These are phyloP conservation scores for Myotis vivesi DNA, from an alignment of 2,797 vertebrate species.

Conservation along the genomic window DNA sequence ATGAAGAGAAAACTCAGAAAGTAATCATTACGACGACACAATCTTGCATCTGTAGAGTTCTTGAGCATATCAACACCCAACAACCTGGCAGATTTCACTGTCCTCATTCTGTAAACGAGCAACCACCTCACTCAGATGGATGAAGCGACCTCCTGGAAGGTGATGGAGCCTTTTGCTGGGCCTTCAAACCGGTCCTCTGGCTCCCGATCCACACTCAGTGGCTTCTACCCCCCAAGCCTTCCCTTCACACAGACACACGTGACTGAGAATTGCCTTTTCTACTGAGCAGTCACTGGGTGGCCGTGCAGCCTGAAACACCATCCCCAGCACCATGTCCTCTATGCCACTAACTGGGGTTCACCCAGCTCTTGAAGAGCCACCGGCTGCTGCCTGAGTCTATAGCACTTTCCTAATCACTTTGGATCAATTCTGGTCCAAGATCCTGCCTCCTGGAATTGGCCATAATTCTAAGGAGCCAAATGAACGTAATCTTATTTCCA, in stretches of 20 bases:
- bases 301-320: background rate
- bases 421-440: background rate
- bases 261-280: background rate
- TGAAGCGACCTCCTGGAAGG: background rate
- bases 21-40: background rate
- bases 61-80: background rate
- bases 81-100: background rate
- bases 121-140: background rate
- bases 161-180: background rate
- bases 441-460: background rate
- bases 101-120: background rate
- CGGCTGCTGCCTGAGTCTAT: background rate
- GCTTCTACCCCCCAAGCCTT: background rate
- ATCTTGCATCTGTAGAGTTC: background rate
- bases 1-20: background rate
- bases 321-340: no score
- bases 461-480: background rate
- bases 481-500: background rate
- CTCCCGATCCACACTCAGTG: background rate
- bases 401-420: background rate
- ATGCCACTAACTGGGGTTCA: background rate
- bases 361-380: background rate
- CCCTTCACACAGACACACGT: background rate
- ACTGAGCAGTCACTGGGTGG: background rate
- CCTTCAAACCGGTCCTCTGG: background rate